Evolutionary conservation across 2,888 invertebrate genomes (phyloP).

Genomic region (Neoaliturus tenellus): DNA sequence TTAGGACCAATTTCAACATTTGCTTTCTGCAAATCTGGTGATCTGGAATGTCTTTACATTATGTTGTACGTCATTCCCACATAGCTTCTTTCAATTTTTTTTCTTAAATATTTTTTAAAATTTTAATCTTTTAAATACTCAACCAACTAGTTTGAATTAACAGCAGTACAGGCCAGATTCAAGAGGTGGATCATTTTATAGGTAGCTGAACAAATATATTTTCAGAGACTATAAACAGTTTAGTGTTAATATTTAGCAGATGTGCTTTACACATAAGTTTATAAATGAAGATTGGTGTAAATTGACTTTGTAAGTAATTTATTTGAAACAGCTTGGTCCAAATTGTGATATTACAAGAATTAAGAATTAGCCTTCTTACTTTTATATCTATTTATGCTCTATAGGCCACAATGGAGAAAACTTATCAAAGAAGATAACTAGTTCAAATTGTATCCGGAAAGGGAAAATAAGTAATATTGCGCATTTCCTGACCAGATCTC

Average conservation of each 20-base stretch:
- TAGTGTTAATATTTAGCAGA: constrained; percentile 5
- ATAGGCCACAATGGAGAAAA: background rate
- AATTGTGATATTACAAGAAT: constrained; percentile 10
- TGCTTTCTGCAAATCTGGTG: no score
- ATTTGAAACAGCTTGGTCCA: background rate
- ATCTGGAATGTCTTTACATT: no score
- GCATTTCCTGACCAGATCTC: no score
- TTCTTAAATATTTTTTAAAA: no score
- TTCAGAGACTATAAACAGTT: constrained; percentile 22
- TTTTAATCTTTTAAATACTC: no score
- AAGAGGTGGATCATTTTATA: constrained; percentile 1
- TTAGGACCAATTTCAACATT: no score
- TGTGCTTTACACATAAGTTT: constrained; percentile 13
- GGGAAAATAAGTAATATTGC: no score
- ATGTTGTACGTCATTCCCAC: no score
- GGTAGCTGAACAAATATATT: constrained; percentile 22
- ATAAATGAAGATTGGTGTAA: constrained; percentile 1
- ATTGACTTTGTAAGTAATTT: background rate
- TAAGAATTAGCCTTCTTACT: background rate
- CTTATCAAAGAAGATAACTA: no score
- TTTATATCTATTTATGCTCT: background rate
- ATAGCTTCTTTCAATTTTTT: no score
- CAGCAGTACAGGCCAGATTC: constrained; percentile 4
- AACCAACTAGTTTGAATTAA: no score
- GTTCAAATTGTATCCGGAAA: no score